Percentiles rank a stretch among this genome's conserved stretches.
Conservation (phyloP, 2,113 vertebrate species). For the Lonchura striata region DNA sequence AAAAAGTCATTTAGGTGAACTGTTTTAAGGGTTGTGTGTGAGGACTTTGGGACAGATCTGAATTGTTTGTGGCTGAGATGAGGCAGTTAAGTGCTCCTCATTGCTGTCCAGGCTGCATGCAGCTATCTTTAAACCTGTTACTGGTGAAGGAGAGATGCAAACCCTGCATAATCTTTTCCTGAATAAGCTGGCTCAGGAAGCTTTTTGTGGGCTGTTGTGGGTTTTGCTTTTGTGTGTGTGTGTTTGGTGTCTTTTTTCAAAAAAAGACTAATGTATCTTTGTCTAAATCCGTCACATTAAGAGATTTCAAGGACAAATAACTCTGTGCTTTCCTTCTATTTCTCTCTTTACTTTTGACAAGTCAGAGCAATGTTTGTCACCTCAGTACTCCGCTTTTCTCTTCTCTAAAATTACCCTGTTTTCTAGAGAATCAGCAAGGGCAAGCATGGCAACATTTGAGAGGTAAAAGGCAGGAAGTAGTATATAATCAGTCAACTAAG, state of each 20-base stretch:
- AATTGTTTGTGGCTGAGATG: not conserved
- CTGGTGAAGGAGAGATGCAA: not conserved
- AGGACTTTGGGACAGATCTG: not conserved
- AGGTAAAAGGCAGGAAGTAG: not conserved
- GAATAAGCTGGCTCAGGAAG: not conserved
- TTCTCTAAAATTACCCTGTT: not conserved
- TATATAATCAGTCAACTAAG: not conserved
- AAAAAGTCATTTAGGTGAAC: not conserved
- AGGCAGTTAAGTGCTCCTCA: not conserved
- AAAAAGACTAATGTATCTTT: not conserved
- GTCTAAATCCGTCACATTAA: not conserved
- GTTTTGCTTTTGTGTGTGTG: not conserved
- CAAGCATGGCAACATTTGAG: not conserved
- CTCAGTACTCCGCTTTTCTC: not conserved
- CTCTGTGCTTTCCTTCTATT: not conserved
- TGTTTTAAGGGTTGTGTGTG: not conserved
- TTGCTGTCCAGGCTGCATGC: accelerated
- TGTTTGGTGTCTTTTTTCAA: not conserved
- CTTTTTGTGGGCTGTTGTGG: not conserved
- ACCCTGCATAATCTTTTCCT: not conserved
- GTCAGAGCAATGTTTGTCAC: not conserved
- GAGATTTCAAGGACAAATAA: not conserved
- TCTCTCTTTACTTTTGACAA: not conserved
- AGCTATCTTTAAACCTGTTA: not conserved
- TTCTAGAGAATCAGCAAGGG: not conserved